Evolutionary conservation across 2,113 vertebrate species (phyloP), one percentile per base, ranked within the genome.

Genomic region (Rissa tridactyla): DNA sequence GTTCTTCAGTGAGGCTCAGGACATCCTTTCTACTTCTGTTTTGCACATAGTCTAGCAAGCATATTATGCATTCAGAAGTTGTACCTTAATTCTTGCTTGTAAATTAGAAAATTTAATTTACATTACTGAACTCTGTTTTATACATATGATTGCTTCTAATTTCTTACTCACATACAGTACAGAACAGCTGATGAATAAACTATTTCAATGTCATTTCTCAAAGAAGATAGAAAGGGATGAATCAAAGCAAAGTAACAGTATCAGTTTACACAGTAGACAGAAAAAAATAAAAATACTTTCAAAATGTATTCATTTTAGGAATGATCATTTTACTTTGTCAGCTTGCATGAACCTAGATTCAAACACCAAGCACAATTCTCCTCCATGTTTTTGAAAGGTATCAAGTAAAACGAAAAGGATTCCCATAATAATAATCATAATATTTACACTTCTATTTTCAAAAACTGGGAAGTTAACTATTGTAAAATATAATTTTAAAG

Each of bases 71-170:
- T 90, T 86, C 96, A 83, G 46, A 73, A 86, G 52, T 4, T 9
- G 5, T 71, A 88, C 65, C 10, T 77, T 83, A 90, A 90, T 58
- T 86, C 18, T 52, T 42, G 34, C 32, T 73, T 54, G 25, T 49
- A 68, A 88, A 75, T 55, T 64, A 93, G 76, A 68, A 88, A 92
- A 88, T 88, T 34, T 34, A 75, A 86, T 71, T 86, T 86, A 75
- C 32, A 30, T 71, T 73, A 68, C 38, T 91, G 51, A 92, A 86
- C 42, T 68, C 16, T 79, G 42, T 27, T 60, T 82, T 71, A 92
- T 81, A 96, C 84, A 86, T 65, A 65, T 12, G 34, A 94, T 77
- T 92, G 71, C 21, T 73, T 92, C n/a, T 77, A 52, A 90, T 88
- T 94, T 86, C 75, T 95, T 75, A 55, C 70, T 78, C 65, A 70